A percentile compares a stretch with the other conserved stretches of the same genome.
phyloP scores from a whole-genome alignment of 1,140 invertebrate species.

The Calycopis cecrops region DNA sequence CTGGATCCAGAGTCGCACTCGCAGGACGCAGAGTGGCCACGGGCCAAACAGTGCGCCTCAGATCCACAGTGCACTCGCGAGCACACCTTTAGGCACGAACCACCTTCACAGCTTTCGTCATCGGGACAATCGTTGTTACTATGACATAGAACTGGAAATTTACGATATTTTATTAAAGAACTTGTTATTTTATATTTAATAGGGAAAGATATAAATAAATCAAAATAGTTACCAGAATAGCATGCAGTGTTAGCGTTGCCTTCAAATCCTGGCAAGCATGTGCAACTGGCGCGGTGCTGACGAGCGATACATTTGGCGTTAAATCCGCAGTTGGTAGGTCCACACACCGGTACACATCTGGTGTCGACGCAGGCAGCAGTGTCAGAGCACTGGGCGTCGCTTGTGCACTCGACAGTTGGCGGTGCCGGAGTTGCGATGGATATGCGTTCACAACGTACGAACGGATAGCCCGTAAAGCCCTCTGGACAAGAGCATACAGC shows the following conservation, averaged over 20 bases:
- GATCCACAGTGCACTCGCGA: constrained; percentile 86
- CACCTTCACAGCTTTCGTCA: constrained; percentile 88
- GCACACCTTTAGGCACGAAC: constrained; percentile 89
- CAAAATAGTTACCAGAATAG: constrained; percentile 77
- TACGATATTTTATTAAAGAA: constrained; percentile 5
- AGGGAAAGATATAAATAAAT: not conserved
- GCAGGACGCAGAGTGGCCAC: constrained; percentile 86
- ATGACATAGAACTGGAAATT: constrained; percentile 85
- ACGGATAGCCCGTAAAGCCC: constrained; percentile 87
- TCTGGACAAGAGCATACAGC: constrained; percentile 80
- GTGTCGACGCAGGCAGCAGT: constrained; percentile 89
- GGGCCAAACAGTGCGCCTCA: constrained; percentile 85
- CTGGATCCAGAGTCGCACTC: constrained; percentile 84
- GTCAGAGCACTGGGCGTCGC: constrained; percentile 88
- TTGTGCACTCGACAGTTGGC: constrained; percentile 85
- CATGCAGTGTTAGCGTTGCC: constrained; percentile 90
- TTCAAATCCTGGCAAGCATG: constrained; percentile 88
- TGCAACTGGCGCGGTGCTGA: constrained; percentile 88
- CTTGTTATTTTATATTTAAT: not conserved
- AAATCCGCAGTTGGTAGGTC: constrained; percentile 82
- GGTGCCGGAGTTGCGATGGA: constrained; percentile 55
- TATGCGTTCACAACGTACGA: constrained; percentile 80
- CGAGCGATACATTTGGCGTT: constrained; percentile 89
- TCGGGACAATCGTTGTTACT: constrained; percentile 89
- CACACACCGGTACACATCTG: constrained; percentile 87